Base-by-base conservation (phyloP, 2,797 vertebrate genomes). In the Sciurus carolinensis region DNA sequence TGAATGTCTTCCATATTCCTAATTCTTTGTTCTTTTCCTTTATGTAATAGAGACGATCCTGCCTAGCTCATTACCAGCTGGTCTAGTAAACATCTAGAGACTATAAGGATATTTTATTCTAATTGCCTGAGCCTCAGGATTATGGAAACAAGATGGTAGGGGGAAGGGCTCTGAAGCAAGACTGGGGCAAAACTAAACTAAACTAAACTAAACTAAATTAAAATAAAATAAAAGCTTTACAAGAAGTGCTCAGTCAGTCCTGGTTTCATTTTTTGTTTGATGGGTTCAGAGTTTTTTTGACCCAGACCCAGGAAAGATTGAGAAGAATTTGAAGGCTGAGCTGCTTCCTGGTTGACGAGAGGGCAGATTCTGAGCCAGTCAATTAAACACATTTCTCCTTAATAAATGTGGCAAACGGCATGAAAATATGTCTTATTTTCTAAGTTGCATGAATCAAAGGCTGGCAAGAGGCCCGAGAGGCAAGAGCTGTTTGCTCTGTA, bases 401-500 rank as follows among this genome's bases (percentile, higher is more conserved):
- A 98, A 97, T 97, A 90, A 93, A 83, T 52, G 75, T 39, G 96
- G 94, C 87, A 97, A 95, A 82, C 10, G n/a, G 96, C 92, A 59
- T 90, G 91, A 93, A 98, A 98, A 97, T 57, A 73, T 90, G 95
- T 93, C 87, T 97, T 94, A 95, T 97, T 97, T 94, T 79, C 81
- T 96, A 96, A 96, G 95, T 97, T 96, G 95, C 69, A 52, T 93
- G 97, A 97, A 98, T 97, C 97, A 92, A 97, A 97, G 95, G 52
- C 88, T 93, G 97, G 97, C 77, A 87, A 62, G 93, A 96, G 72
- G 97, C 97, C 95, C 11, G 36, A 97, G 83, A 3, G 1, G 90
- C 90, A 79, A 95, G 97, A 96, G 92, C 80, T 90, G 59, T 97
- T 95, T 97, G 97, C 71, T 96, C 90, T 75, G 69, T 59, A 20